phyloP scores from a whole-genome alignment of 1,140 invertebrate genomes.

The Bradysia coprophila region DNA sequence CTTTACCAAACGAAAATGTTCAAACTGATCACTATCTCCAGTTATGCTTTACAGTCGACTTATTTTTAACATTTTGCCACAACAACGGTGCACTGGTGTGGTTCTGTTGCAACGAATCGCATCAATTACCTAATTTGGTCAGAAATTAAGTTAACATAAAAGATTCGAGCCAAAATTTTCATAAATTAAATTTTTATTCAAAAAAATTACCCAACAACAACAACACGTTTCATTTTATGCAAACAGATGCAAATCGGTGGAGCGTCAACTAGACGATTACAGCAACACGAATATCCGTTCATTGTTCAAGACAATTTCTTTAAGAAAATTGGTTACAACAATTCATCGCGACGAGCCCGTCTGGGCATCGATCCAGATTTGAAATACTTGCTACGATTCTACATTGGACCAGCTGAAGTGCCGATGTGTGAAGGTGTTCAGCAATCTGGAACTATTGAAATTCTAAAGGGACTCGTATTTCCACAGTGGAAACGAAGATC shows the following conservation, averaged over 20 bases:
- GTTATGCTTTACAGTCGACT: too few relatives aligned
- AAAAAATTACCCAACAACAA: too few relatives aligned
- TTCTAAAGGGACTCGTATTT: constrained; percentile 46
- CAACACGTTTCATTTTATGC: too few relatives aligned
- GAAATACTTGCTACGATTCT: constrained; percentile 36
- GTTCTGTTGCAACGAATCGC: too few relatives aligned
- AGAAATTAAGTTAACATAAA: too few relatives aligned
- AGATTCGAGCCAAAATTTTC: too few relatives aligned
- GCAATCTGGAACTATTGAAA: constrained; percentile 34
- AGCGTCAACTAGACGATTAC: constrained; percentile 31
- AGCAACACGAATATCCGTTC: constrained; percentile 32
- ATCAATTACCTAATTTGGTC: too few relatives aligned
- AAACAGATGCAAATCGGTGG: constrained; percentile 38
- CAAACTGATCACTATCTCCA: too few relatives aligned
- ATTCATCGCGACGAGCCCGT: constrained; percentile 31
- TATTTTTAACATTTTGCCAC: too few relatives aligned
- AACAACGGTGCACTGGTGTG: too few relatives aligned
- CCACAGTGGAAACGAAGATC: constrained; percentile 43
- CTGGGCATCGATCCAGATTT: constrained; percentile 44
- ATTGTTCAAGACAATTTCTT: constrained; percentile 42
- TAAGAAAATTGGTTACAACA: constrained; percentile 33
- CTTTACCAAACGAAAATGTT: too few relatives aligned
- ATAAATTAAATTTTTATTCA: too few relatives aligned
- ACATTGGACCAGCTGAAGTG: constrained; percentile 31
- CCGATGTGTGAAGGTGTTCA: constrained; percentile 24